Base-by-base conservation (phyloP, 2,888 invertebrate species). In the Drosophila anomalipes region DNA sequence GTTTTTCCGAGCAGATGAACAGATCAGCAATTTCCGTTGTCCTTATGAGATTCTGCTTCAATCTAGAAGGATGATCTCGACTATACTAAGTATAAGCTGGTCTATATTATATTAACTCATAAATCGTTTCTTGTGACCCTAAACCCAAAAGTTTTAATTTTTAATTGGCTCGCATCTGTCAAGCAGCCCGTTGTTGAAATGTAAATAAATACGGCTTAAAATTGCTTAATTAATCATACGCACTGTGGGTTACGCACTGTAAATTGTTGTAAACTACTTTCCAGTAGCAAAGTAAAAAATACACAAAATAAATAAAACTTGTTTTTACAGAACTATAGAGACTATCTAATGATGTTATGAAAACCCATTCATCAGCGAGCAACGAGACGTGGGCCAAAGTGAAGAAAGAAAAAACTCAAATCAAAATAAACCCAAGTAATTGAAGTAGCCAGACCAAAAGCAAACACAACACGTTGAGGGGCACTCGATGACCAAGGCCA, bases 401-500 rank as follows among this genome's bases (percentile, higher is more conserved):
- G 28, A 57, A 14, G 37, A 57, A 28, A 39, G 19, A 28, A 56
- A 74, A 74, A 79, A 39, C 51, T 37, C 39, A 78, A 44, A 41
- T 41, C 37, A 68, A 61, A 60, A 28, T 51, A 60, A 60, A 67
- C 39, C 37, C 51, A 65, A 61, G 52, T 75, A 79, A 75, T 83
- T 75, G 80, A 80, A 80, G 81, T 64, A 35, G 65, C 66, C 66
- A 69, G 52, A 68, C 67, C 65, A n/a, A 30, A 52, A n/a, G 51
- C 51, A 66, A 58, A 62, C 57, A 56, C 66, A 63, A 35, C 33
- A 54, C 54, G 59, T 75, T 53, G 63, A 69, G 76, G 70, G 77
- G 60, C 68, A 52, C 33, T 70, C 49, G 30, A 37, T 59, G 61
- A 51, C 59, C 86, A 86, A 89, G 81, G 83, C 82, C 88, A 77